Percentiles rank a stretch among this genome's conserved stretches.
Conservation (phyloP, 1,140 invertebrate genomes). For the Harlomillsia oculata region DNA sequence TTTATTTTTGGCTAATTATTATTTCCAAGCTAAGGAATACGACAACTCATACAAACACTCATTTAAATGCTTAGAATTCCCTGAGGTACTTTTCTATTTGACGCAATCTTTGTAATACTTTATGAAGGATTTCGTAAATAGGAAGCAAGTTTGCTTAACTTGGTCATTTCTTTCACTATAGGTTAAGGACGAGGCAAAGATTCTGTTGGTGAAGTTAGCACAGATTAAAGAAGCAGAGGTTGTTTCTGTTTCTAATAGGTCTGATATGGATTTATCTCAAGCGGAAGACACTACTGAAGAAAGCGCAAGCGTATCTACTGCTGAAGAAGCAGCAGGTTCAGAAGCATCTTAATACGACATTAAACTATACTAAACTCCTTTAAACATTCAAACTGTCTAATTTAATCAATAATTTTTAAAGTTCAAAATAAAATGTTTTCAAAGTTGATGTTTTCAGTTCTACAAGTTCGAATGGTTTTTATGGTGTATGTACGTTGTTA, state of each 20-base stretch:
- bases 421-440: neutral
- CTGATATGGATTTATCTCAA: slow-evolving; percentile 27
- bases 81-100: slow-evolving; percentile 42
- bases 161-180: slow-evolving; percentile 41
- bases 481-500: no score
- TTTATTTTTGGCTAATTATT: slow-evolving; percentile 81
- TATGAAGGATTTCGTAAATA: neutral
- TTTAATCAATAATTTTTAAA: neutral
- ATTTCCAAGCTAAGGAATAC: slow-evolving; percentile 62
- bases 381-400: neutral
- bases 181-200: slow-evolving; percentile 86
- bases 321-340: no score
- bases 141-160: neutral
- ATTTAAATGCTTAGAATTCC: slow-evolving; percentile 81
- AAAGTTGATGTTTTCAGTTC: neutral
- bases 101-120: neutral
- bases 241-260: neutral
- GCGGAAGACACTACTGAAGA: neutral
- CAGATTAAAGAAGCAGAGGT: slow-evolving; percentile 9
- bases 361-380: neutral
- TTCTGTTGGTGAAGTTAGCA: slow-evolving; percentile 48
- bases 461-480: neutral
- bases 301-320: no score
- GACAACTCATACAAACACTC: slow-evolving; percentile 84
- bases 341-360: no score